phyloP scores from a whole-genome alignment of 2,113 vertebrate genomes.

The Triplophysa tibetana region DNA sequence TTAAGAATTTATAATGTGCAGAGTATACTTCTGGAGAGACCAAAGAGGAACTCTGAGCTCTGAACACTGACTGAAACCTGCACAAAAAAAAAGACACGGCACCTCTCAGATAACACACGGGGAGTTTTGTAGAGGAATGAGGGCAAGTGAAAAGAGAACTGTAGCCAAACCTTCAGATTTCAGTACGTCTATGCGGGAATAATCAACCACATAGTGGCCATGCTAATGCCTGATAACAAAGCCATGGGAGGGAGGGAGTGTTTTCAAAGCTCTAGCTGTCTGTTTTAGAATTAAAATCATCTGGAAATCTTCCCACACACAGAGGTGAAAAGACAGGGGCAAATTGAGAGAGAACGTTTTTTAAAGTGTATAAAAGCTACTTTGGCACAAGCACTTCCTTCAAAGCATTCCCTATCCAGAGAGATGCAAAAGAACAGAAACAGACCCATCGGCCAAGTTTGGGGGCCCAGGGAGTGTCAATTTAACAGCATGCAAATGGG shows the following conservation, averaged over 20 bases:
- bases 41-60: conserved; percentile 45
- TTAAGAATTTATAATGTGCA: conserved; percentile 6
- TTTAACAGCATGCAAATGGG: conserved; percentile 61
- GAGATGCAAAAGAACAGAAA: conserved; percentile 48
- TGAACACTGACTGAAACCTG: conserved; percentile 57
- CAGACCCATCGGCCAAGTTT: conserved; percentile 52
- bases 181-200: conserved; percentile 1
- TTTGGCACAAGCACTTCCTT: conserved; percentile 45
- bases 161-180: conserved; percentile 29
- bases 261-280: conserved; percentile 16
- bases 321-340: conserved; percentile 12
- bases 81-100: conserved; percentile 53
- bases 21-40: conserved; percentile 34
- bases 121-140: conserved; percentile 12
- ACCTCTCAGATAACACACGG: conserved; percentile 54
- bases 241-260: conserved; percentile 29
- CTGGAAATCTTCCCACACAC: conserved; percentile 52
- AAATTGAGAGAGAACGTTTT: conserved; percentile 12
- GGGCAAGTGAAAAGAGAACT: conserved; percentile 20
- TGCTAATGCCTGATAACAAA: conserved; percentile 36
- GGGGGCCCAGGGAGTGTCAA: conserved; percentile 29
- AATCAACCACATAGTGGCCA: conserved; percentile 16
- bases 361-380: conserved; percentile 35
- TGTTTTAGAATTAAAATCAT: conserved; percentile 52
- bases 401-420: conserved; percentile 45